Percentiles rank a stretch among this genome's conserved stretches.
Conservation (phyloP, 2,797 vertebrate species). For the Pantherophis vulpinus region DNA sequence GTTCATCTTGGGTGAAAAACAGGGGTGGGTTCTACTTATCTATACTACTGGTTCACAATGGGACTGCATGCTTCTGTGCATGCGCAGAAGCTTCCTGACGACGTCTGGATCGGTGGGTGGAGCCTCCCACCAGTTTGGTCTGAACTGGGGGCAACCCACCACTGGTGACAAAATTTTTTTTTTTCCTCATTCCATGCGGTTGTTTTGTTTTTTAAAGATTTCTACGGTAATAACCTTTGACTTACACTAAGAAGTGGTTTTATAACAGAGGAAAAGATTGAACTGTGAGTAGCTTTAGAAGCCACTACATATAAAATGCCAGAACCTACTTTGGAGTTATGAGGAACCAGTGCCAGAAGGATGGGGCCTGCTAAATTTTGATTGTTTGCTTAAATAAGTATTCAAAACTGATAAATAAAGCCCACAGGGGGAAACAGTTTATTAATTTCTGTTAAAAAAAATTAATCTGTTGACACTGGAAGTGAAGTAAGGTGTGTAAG, state of each 20-base stretch:
- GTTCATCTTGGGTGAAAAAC: background rate
- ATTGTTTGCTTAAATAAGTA: background rate
- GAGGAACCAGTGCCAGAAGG: background rate
- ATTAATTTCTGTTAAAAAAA: background rate
- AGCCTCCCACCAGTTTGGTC: too few species aligned
- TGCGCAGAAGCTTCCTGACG: too few species aligned
- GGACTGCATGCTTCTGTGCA: too few species aligned
- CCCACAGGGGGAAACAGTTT: background rate
- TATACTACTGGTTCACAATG: too few species aligned
- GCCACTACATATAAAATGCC: background rate
- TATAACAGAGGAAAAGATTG: background rate
- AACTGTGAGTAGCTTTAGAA: background rate
- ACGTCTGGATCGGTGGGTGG: too few species aligned
- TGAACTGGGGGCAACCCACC: too few species aligned
- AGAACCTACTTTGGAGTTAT: background rate
- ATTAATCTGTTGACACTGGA: background rate
- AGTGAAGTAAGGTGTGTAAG: background rate
- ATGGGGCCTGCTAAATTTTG: background rate
- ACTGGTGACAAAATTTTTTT: background rate
- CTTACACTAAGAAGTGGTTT: background rate
- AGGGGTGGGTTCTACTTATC: too few species aligned
- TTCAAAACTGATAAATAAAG: background rate
- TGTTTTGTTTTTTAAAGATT: background rate
- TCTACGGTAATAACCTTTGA: background rate
- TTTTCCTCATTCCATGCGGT: background rate